A percentile compares a stretch with the other conserved stretches of the same genome.
phyloP scores from a whole-genome alignment of 1,140 invertebrate genomes.

The Anastatus disparis region DNA sequence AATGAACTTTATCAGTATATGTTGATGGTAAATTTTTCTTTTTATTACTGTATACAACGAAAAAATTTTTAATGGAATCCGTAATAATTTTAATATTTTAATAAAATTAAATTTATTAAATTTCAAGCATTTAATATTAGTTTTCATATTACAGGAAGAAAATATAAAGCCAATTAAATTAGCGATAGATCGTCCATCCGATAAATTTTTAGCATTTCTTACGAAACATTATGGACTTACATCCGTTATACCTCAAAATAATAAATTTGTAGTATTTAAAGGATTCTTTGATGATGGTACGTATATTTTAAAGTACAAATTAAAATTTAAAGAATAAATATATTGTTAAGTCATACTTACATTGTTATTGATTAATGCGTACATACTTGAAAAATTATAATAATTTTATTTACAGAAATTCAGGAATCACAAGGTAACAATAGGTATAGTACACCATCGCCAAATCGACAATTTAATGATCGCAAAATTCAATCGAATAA shows the following conservation, averaged over 20 bases:
- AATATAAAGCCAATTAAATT: conserved; percentile 76
- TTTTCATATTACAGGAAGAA: conserved; percentile 75
- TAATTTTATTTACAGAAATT: conserved; percentile 14
- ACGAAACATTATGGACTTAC: conserved; percentile 83
- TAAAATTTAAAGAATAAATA: not conserved
- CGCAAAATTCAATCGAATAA: not conserved
- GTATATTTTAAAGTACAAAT: not conserved
- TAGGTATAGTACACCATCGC: not conserved
- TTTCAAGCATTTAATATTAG: too few species aligned
- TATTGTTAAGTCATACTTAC: not conserved
- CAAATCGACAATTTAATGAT: not conserved
- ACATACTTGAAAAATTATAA: not conserved
- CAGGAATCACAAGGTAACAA: conserved; percentile 5
- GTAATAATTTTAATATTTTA: not conserved
- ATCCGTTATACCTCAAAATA: conserved; percentile 81
- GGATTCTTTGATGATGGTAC: conserved; percentile 79
- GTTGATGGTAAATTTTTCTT: conserved; percentile 70
- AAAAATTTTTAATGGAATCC: not conserved
- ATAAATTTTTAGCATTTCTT: conserved; percentile 87
- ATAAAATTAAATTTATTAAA: not conserved
- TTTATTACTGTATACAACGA: too few species aligned
- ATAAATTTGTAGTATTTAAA: conserved; percentile 89
- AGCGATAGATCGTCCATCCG: conserved; percentile 90
- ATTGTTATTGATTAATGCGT: not conserved
- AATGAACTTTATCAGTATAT: conserved; percentile 83